Conservation (phyloP, 1,140 invertebrate genomes). For the Onthophagus taurus region DNA sequence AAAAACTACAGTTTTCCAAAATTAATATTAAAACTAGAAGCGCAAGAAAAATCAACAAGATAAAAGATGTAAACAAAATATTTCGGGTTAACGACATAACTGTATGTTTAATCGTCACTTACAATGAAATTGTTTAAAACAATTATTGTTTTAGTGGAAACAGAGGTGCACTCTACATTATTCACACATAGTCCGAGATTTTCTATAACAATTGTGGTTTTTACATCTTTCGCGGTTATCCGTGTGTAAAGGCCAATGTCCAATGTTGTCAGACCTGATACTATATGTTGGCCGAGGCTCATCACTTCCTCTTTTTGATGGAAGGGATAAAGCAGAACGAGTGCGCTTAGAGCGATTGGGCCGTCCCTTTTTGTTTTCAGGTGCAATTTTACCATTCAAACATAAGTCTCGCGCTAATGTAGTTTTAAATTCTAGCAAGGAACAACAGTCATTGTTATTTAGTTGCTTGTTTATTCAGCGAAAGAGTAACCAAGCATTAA, state of each 20-base stretch:
- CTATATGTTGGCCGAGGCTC: constrained; percentile 8
- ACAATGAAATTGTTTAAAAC: constrained; percentile 9
- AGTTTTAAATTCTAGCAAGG: constrained; percentile 17
- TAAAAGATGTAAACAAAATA: too few relatives aligned
- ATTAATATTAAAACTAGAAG: too few relatives aligned
- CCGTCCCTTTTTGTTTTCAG: constrained; percentile 5
- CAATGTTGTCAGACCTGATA: constrained; percentile 6
- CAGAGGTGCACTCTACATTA: constrained; percentile 11
- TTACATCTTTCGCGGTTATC: constrained; percentile 13
- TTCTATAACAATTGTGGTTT: constrained; percentile 5
- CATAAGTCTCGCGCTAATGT: constrained; percentile 9
- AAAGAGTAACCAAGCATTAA: constrained; percentile 10
- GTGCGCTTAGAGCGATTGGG: not conserved
- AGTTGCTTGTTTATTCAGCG: constrained; percentile 12
- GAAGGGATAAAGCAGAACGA: not conserved
- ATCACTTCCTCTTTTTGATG: constrained; percentile 7
- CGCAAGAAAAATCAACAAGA: too few relatives aligned
- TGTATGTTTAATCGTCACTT: too few relatives aligned
- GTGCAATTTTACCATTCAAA: not conserved
- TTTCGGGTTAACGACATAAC: too few relatives aligned
- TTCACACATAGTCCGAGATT: constrained; percentile 6
- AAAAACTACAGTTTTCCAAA: too few relatives aligned
- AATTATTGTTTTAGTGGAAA: constrained; percentile 6
- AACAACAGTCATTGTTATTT: constrained; percentile 2
- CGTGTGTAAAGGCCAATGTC: constrained; percentile 10